These are phyloP conservation scores for Rhamphomyia laevipes DNA, from an alignment of 2,888 invertebrate genomes.

Conservation along the genomic window DNA sequence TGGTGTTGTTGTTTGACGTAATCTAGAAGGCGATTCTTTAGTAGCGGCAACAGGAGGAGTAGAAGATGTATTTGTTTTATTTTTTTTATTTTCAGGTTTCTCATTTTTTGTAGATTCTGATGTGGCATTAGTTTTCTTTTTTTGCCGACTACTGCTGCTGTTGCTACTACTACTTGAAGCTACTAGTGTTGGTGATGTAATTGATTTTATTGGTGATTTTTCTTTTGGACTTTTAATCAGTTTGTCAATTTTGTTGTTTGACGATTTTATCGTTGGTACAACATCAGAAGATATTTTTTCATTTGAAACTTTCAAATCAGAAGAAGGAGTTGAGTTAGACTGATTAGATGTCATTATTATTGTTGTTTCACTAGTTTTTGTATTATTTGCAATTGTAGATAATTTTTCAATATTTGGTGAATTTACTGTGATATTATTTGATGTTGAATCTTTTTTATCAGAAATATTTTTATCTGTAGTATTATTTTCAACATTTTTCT, in stretches of 20 bases:
- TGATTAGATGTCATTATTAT: no score
- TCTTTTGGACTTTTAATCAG: conserved; percentile 2
- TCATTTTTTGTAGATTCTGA: no score
- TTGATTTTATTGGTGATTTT: conserved; percentile 5
- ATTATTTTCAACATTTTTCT: conserved; percentile 9
- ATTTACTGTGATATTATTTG: conserved; percentile 9
- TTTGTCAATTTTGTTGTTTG: neutral
- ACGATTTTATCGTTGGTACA: neutral
- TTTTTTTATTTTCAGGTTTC: neutral
- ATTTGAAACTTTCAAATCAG: no score
- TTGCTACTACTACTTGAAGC: conserved; percentile 20
- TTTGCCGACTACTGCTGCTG: conserved; percentile 20
- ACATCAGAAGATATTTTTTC: conserved; percentile 7
- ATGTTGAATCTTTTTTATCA: conserved; percentile 11
- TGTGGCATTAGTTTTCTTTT: no score
- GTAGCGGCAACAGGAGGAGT: conserved; percentile 1
- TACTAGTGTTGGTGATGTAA: conserved; percentile 6
- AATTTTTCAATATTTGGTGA: neutral
- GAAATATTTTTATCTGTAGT: conserved; percentile 11
- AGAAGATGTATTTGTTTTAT: conserved; percentile 11
- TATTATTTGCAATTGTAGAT: conserved; percentile 5
- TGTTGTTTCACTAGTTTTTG: conserved; percentile 5
- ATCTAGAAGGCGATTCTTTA: conserved; percentile 3
- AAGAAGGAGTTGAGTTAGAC: no score
- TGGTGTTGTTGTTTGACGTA: neutral